Percentiles rank a stretch among this genome's conserved stretches.
Evolutionary conservation across 2,113 vertebrate genomes (phyloP).

Genomic region (Crotalus horridus): DNA sequence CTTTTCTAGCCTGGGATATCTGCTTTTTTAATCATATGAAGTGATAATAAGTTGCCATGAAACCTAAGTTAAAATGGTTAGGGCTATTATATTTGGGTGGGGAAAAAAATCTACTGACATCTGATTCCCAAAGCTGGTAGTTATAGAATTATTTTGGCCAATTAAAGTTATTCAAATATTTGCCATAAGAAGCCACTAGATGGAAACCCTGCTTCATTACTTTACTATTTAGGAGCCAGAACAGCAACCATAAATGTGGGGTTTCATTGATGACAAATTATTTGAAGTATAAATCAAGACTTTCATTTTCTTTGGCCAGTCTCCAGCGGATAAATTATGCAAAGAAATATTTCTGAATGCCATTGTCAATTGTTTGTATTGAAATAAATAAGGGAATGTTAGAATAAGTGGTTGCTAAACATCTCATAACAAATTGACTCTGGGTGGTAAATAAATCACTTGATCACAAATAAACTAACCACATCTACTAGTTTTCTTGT

Average conservation of each 20-base stretch:
- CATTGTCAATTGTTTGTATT: neutral
- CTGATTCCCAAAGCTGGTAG: neutral
- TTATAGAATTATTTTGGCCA: neutral
- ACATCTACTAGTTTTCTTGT: neutral
- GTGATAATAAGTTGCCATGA: neutral
- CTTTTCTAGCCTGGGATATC: neutral
- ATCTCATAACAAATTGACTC: neutral
- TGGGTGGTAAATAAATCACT: neutral
- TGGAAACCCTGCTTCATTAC: slow-evolving; percentile 1
- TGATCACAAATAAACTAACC: neutral
- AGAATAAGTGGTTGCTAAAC: neutral
- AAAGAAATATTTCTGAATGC: neutral
- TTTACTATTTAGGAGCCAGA: neutral
- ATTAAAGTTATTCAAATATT: neutral
- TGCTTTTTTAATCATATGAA: neutral
- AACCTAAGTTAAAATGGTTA: neutral
- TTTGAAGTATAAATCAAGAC: neutral
- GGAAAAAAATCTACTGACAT: neutral
- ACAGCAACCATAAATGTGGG: neutral
- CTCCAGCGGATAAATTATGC: neutral
- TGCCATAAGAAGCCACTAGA: neutral
- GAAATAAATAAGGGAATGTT: neutral
- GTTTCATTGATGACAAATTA: neutral
- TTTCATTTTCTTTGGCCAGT: neutral
- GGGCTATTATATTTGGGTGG: neutral